phyloP scores from a whole-genome alignment of 2,888 invertebrate genomes.

The Cepaea hortensis region DNA sequence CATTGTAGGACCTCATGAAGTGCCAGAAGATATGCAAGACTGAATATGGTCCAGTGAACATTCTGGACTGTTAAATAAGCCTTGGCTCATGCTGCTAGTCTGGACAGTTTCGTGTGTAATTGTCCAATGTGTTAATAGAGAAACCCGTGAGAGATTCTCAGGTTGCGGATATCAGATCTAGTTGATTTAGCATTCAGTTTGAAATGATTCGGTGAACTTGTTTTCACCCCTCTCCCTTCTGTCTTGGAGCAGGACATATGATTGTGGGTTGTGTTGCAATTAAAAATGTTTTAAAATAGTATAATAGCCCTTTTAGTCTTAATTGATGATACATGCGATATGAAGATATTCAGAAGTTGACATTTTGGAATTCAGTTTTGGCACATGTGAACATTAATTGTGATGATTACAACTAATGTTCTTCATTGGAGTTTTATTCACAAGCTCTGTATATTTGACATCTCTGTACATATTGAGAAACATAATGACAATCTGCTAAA shows the following conservation, averaged over 20 bases:
- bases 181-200: not conserved
- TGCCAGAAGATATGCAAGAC: conserved; percentile 76
- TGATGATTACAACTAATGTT: not conserved
- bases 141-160: not conserved
- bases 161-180: not conserved
- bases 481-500: no score
- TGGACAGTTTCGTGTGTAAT: not conserved
- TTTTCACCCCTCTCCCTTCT: not conserved
- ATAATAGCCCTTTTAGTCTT: not conserved
- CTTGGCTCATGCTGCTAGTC: conserved; percentile 15
- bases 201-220: not conserved
- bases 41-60: conserved; percentile 49
- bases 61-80: not conserved
- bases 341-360: not conserved
- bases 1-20: conserved; percentile 80
- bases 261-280: not conserved
- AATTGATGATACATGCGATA: not conserved
- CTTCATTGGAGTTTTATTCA: not conserved
- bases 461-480: no score
- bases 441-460: not conserved
- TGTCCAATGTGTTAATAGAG: conserved; percentile 8
- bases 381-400: not conserved
- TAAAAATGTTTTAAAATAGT: not conserved
- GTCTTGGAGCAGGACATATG: not conserved
- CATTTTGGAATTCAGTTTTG: not conserved